Evolutionary conservation across 2,113 vertebrate species (phyloP).

Genomic region (Caracal caracal): DNA sequence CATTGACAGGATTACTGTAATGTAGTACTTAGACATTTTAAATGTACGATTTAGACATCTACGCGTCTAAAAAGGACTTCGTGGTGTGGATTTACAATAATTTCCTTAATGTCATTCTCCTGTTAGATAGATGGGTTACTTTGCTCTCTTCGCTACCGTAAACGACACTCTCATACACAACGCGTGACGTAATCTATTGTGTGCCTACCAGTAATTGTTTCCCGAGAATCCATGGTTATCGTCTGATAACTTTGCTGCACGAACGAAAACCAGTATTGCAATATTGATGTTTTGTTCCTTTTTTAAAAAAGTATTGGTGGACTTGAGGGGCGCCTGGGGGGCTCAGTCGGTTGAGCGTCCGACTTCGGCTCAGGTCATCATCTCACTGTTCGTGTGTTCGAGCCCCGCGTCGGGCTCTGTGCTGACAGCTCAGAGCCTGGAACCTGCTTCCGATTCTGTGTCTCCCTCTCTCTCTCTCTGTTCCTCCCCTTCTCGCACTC

Average conservation of each 20-base stretch:
- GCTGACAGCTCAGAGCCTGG: too few relatives aligned
- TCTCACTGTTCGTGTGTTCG: too few relatives aligned
- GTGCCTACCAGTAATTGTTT: neutral
- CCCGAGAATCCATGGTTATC: neutral
- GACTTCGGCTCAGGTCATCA: too few relatives aligned
- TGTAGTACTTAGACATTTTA: neutral
- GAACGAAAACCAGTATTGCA: neutral
- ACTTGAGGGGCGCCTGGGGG: neutral
- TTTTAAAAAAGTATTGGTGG: neutral
- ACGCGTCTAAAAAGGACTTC: neutral
- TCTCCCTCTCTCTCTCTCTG: too few relatives aligned
- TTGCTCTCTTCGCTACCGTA: neutral
- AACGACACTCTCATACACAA: neutral
- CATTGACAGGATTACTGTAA: neutral
- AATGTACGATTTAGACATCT: neutral
- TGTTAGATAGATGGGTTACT: neutral
- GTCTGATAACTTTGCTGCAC: neutral
- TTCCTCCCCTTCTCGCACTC: too few relatives aligned
- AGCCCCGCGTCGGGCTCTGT: too few relatives aligned
- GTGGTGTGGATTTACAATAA: neutral
- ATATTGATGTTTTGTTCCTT: neutral
- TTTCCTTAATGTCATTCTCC: neutral
- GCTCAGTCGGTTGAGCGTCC: too few relatives aligned
- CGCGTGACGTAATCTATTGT: neutral
- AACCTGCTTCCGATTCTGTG: too few relatives aligned